These are phyloP conservation scores for Molanna angustata DNA, from an alignment of 2,888 invertebrate species.

Conservation along the genomic window DNA sequence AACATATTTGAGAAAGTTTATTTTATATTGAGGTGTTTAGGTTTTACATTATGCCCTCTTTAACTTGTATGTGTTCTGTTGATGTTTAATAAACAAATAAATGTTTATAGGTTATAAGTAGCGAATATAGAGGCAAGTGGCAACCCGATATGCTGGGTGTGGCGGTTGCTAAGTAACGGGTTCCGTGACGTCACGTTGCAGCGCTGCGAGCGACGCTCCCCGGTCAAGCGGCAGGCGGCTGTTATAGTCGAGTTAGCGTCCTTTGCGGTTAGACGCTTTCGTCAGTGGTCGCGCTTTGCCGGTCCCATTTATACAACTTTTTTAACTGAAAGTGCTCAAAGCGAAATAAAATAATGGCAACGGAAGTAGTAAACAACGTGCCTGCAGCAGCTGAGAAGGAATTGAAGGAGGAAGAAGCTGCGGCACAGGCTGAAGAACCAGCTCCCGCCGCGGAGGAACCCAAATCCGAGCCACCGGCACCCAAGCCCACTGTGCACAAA, in stretches of 20 bases:
- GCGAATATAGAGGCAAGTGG: conserved; percentile 7
- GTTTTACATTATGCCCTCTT: too few species aligned
- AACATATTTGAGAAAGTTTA: too few species aligned
- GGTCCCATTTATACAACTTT: conserved; percentile 25
- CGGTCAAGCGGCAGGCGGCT: conserved; percentile 30
- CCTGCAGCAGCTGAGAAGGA: conserved; percentile 60
- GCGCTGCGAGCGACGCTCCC: conserved; percentile 25
- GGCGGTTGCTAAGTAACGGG: conserved; percentile 29
- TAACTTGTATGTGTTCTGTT: too few species aligned
- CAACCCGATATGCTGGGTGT: conserved; percentile 15
- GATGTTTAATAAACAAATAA: too few species aligned
- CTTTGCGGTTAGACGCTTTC: conserved; percentile 34
- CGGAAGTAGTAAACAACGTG: conserved; percentile 72
- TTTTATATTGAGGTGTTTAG: too few species aligned
- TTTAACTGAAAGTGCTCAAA: conserved; percentile 19
- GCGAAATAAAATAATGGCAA: conserved; percentile 61
- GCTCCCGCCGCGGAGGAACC: conserved; percentile 52
- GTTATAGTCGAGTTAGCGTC: conserved; percentile 32
- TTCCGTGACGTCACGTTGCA: conserved; percentile 21
- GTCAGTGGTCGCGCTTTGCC: conserved; percentile 36
- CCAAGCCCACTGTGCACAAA: conserved; percentile 83
- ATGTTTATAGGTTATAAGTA: too few species aligned
- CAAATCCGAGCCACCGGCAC: conserved; percentile 63
- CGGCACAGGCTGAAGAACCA: conserved; percentile 45
- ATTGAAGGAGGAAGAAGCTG: conserved; percentile 42